Conservation (phyloP, 2,113 vertebrate species). For the Myrmophylax atrothorax region DNA sequence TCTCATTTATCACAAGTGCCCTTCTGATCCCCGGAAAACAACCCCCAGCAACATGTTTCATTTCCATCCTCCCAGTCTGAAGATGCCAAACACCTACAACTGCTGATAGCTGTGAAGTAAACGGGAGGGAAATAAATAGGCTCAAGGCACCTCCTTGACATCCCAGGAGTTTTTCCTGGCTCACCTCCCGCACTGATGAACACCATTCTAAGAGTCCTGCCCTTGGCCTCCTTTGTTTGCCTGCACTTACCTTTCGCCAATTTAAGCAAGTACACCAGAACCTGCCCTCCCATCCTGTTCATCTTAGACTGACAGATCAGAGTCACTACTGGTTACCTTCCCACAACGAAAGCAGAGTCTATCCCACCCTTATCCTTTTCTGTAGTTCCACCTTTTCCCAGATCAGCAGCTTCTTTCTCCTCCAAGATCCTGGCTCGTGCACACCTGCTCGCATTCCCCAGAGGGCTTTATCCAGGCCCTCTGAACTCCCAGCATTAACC, state of each 20-base stretch:
- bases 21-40: not conserved
- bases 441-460: not conserved
- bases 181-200: not conserved
- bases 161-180: not conserved
- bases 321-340: not conserved
- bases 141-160: not conserved
- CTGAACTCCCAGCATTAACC: not conserved
- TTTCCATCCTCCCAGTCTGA: not conserved
- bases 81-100: not conserved
- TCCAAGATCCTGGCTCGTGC: not conserved
- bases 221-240: not conserved
- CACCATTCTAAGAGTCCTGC: not conserved
- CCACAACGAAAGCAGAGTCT: not conserved
- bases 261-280: not conserved
- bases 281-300: not conserved
- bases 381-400: not conserved
- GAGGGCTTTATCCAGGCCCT: not conserved
- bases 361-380: not conserved
- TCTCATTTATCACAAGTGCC: not conserved
- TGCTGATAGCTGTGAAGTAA: not conserved
- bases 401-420: not conserved
- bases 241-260: not conserved
- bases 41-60: not conserved
- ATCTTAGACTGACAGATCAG: not conserved
- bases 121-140: not conserved